Evolutionary conservation across 1,140 invertebrate genomes (phyloP).

Genomic region (Camponotus pennsylvanicus): DNA sequence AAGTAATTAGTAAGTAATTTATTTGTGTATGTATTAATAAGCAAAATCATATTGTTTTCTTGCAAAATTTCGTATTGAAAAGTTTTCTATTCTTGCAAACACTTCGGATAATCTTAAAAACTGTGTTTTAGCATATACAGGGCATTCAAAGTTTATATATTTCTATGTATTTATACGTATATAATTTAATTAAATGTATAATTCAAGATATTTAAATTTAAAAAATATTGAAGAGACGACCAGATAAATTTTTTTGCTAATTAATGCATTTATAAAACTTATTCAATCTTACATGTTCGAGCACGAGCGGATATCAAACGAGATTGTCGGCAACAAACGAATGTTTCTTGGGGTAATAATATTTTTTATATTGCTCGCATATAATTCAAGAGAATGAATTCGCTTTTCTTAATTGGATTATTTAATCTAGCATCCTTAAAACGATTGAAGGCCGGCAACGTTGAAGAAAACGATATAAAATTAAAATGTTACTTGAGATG

Average conservation of each 20-base stretch:
- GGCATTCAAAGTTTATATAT: background rate
- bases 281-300: slow-evolving; percentile 22
- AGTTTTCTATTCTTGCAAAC: background rate
- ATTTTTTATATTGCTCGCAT: slow-evolving; percentile 3
- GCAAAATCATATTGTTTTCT: background rate
- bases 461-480: slow-evolving; percentile 75
- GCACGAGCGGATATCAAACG: slow-evolving; percentile 70
- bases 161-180: background rate
- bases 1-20: slow-evolving; percentile 23
- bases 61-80: background rate
- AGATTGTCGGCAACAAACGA: slow-evolving; percentile 72
- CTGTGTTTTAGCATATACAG: background rate
- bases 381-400: background rate
- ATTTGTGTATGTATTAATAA: too few species aligned
- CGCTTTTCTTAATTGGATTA: background rate
- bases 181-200: background rate
- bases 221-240: background rate
- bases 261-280: background rate
- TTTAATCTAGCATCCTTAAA: slow-evolving; percentile 75
- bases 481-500: slow-evolving; percentile 82
- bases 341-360: slow-evolving; percentile 75
- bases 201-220: background rate
- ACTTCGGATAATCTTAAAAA: background rate
- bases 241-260: too few species aligned
- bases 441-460: slow-evolving; percentile 74